Conservation (phyloP, 2,797 vertebrate species). For the Oryzias sinensis region DNA sequence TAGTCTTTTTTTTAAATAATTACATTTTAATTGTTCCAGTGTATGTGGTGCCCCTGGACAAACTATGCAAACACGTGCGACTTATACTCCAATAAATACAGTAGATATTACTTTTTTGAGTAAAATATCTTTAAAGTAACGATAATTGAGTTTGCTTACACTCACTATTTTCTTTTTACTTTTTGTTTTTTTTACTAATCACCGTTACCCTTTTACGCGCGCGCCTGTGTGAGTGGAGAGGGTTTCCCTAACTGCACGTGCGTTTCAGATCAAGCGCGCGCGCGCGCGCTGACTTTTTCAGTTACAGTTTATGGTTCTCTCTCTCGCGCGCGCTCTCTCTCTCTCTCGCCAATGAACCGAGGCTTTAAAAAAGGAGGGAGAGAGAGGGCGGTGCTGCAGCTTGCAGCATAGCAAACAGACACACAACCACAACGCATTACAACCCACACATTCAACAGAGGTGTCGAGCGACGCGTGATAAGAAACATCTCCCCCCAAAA, state of each 20-base stretch:
- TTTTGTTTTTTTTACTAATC: neutral
- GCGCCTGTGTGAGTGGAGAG: neutral
- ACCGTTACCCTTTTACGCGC: neutral
- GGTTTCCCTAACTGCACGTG: constrained; percentile 28
- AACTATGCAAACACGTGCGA: no score
- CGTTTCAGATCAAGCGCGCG: neutral
- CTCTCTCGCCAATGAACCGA: constrained; percentile 13
- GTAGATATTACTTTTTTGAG: no score
- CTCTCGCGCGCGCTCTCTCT: neutral
- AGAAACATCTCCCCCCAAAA: constrained; percentile 35
- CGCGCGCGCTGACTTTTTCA: constrained; percentile 5
- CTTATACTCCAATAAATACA: no score
- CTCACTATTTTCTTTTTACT: neutral
- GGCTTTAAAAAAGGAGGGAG: constrained; percentile 9
- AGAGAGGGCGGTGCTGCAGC: constrained; percentile 26
- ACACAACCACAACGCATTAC: constrained; percentile 46
- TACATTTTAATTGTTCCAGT: no score
- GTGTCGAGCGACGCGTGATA: constrained; percentile 42
- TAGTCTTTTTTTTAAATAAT: no score
- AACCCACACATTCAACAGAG: constrained; percentile 26
- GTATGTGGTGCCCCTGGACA: no score
- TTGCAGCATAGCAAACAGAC: constrained; percentile 63
- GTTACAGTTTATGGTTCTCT: neutral
- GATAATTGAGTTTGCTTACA: no score
- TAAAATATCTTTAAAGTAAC: no score